phyloP scores from a whole-genome alignment of 2,888 invertebrate genomes.

The Fabriciana adippe region DNA sequence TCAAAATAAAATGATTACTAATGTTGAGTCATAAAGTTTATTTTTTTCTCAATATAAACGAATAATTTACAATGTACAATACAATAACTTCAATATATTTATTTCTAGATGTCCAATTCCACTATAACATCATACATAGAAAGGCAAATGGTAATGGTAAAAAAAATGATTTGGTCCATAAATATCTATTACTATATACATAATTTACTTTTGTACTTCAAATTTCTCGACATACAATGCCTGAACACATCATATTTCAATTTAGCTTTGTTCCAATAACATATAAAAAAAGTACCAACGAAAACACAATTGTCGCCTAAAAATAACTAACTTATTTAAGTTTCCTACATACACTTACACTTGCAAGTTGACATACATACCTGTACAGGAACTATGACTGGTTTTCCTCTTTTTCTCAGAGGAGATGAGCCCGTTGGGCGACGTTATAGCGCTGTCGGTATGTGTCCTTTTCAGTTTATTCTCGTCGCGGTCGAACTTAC shows the following conservation, averaged over 20 bases:
- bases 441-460: conserved; percentile 69
- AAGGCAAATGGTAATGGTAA: conserved; percentile 30
- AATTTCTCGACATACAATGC: conserved; percentile 14
- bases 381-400: conserved; percentile 81
- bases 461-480: conserved; percentile 75
- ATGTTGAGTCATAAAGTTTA: conserved; percentile 37
- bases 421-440: conserved; percentile 83
- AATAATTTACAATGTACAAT: conserved; percentile 32
- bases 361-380: conserved; percentile 55
- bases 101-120: conserved; percentile 25
- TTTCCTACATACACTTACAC: conserved; percentile 25
- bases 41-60: conserved; percentile 33
- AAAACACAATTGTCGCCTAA: too few relatives aligned
- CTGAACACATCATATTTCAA: conserved; percentile 19
- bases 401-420: conserved; percentile 85
- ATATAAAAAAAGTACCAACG: too few relatives aligned
- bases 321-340: too few relatives aligned
- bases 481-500: conserved; percentile 46
- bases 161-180: conserved; percentile 31
- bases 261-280: background rate
- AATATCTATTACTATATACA: conserved; percentile 27
- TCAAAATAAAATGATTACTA: conserved; percentile 40
- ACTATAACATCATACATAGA: conserved; percentile 26
- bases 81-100: conserved; percentile 27
- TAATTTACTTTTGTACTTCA: conserved; percentile 21